Conservation (phyloP, 1,140 invertebrate genomes). For the Lepidurus apus region DNA sequence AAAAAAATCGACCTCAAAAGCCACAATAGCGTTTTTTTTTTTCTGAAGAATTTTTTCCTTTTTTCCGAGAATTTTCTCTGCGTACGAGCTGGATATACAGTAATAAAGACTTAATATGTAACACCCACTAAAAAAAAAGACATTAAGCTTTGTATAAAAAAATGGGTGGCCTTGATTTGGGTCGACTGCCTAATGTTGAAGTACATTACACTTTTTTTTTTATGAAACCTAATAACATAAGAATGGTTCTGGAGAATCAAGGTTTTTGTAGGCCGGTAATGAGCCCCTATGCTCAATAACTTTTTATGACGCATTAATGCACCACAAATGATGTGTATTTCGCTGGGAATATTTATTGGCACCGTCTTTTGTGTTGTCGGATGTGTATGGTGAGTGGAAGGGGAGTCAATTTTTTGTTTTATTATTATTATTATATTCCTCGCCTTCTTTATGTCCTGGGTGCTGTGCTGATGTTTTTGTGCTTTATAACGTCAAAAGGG, state of each 20-base stretch:
- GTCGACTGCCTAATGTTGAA: background rate
- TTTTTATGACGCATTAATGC: background rate
- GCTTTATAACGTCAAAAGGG: background rate
- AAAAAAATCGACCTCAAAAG: background rate
- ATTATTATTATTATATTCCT: background rate
- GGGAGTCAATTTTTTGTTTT: background rate
- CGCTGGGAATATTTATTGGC: background rate
- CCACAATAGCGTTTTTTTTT: background rate
- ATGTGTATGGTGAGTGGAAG: background rate
- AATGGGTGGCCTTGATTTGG: background rate
- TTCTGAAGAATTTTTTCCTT: background rate
- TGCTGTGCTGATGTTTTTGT: background rate
- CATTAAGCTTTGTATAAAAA: background rate
- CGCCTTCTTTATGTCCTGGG: background rate
- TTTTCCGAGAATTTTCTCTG: background rate
- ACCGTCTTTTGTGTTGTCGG: background rate
- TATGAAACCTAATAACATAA: background rate
- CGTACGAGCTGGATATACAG: background rate
- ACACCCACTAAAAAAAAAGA: background rate
- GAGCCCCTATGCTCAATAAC: background rate
- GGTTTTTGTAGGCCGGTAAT: background rate
- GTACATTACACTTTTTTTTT: background rate
- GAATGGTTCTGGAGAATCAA: background rate
- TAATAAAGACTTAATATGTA: background rate
- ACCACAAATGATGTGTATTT: background rate